Evolutionary conservation across 2,888 invertebrate genomes (phyloP).

Genomic region (Dioctria linearis): DNA sequence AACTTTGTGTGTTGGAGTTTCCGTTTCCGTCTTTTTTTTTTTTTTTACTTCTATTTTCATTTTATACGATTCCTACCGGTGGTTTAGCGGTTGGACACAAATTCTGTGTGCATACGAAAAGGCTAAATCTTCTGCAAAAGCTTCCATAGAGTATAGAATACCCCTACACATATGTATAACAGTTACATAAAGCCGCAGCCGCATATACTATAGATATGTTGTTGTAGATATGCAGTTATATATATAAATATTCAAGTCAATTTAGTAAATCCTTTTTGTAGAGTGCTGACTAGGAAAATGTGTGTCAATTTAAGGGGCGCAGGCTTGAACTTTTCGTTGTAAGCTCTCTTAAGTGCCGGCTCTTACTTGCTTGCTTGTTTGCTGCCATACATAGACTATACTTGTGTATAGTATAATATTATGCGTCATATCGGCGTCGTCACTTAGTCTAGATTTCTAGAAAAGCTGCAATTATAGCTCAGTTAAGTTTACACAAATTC

Average conservation of each 20-base stretch:
- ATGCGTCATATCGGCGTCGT: conserved; percentile 36
- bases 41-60: not conserved
- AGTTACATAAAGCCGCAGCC: not conserved
- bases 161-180: not conserved
- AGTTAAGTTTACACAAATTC: conserved; percentile 28
- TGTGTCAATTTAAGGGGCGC: conserved; percentile 24
- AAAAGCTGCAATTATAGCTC: conserved; percentile 29
- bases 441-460: conserved; percentile 16
- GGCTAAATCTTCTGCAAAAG: not conserved
- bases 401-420: not conserved
- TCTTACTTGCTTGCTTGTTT: not conserved
- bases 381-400: no score
- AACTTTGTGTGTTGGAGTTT: not conserved
- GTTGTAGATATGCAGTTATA: not conserved
- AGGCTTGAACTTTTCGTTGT: conserved; percentile 20
- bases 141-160: not conserved
- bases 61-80: not conserved
- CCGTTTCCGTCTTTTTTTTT: not conserved
- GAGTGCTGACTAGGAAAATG: not conserved
- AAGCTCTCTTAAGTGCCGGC: conserved; percentile 34
- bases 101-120: no score
- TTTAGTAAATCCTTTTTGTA: conserved; percentile 8
- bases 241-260: not conserved
- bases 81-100: not conserved
- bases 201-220: not conserved